A percentile compares a stretch with the other conserved stretches of the same genome.
Evolutionary conservation across 1,140 invertebrate genomes (phyloP).

Genomic region (Microplitis demolitor): DNA sequence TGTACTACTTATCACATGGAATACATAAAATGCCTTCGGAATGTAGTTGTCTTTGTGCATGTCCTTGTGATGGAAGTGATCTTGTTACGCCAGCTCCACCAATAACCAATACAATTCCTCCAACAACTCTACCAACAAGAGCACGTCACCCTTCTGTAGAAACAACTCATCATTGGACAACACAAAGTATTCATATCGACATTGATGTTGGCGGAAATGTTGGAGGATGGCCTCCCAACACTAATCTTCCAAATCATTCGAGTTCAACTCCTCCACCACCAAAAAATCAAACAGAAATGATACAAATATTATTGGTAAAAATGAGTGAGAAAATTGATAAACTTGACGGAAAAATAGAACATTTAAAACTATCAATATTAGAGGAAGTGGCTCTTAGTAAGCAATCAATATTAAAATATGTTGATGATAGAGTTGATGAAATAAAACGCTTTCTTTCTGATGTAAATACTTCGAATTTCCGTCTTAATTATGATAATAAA

Average conservation of each 20-base stretch:
- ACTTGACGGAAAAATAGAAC: not conserved
- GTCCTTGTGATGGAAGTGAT: not conserved
- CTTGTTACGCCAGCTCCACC: not conserved
- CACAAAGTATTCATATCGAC: not conserved
- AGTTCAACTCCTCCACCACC: not conserved
- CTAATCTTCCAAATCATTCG: too few species aligned
- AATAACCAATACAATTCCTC: not conserved
- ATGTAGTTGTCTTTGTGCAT: conserved; percentile 11
- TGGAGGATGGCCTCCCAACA: not conserved
- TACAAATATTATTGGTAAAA: not conserved
- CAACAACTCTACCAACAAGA: not conserved
- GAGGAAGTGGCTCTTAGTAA: not conserved
- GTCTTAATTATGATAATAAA: conserved; percentile 9
- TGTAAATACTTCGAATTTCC: not conserved
- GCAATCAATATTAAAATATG: not conserved
- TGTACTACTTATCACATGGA: too few species aligned
- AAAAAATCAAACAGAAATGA: not conserved
- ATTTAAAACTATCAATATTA: not conserved
- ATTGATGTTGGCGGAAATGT: not conserved
- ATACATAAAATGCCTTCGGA: not conserved
- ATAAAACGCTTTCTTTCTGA: not conserved
- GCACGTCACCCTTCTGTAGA: not conserved
- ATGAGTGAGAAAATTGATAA: not conserved
- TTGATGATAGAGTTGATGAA: conserved; percentile 6
- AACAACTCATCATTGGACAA: not conserved